Percentiles rank a stretch among this genome's conserved stretches.
Conservation (phyloP, 2,888 invertebrate species). For the Rhopalosiphum nymphaeae region DNA sequence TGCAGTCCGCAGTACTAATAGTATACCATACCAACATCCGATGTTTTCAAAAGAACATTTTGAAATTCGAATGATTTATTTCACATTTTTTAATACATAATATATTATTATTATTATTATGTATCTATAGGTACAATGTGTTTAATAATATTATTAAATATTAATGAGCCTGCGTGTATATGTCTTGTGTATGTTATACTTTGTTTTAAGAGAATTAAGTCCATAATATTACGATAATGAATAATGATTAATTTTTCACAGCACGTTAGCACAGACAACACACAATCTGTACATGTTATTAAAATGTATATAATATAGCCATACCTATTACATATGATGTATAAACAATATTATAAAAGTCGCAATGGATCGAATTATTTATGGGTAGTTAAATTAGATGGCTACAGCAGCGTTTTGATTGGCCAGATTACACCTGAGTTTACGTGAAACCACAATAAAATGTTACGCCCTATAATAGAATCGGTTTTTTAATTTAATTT, state of each 20-base stretch:
- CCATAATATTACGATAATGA: neutral
- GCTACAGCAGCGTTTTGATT: neutral
- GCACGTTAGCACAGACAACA: neutral
- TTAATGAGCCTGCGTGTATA: neutral
- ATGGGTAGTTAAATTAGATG: neutral
- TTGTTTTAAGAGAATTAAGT: neutral
- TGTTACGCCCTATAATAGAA: neutral
- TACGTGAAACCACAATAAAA: neutral
- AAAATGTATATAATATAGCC: neutral
- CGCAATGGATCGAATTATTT: neutral
- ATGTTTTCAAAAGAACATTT: constrained; percentile 12
- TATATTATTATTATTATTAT: neutral
- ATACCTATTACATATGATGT: neutral
- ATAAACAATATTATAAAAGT: neutral
- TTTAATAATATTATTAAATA: constrained; percentile 3
- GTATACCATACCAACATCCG: neutral
- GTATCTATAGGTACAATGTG: neutral
- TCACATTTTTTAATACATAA: neutral
- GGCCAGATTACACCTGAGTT: neutral
- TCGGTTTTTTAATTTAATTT: neutral
- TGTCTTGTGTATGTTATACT: neutral
- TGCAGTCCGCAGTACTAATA: neutral
- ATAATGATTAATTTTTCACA: constrained; percentile 4
- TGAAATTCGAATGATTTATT: constrained; percentile 25
- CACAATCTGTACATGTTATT: neutral